A percentile compares a stretch with the other conserved stretches of the same genome.
Evolutionary conservation across 1,140 invertebrate species (phyloP).

Genomic region (Lucilia cuprina): DNA sequence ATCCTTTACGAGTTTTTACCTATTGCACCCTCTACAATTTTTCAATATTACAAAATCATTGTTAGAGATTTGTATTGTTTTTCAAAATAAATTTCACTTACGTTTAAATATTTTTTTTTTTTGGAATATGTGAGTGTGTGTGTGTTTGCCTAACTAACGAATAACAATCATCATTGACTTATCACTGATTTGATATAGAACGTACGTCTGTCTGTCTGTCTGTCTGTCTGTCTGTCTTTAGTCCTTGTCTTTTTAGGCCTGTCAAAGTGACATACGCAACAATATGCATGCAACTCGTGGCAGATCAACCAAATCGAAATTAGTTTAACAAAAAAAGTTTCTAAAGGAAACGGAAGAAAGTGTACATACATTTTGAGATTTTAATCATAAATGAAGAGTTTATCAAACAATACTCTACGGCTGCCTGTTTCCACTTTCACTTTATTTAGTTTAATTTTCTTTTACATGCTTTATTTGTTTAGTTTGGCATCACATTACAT

Average conservation of each 20-base stretch:
- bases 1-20: neutral
- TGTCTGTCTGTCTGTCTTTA: no score
- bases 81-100: neutral
- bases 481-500: slow-evolving; percentile 37
- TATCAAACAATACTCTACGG: neutral
- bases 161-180: slow-evolving; percentile 30
- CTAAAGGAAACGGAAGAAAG: slow-evolving; percentile 30
- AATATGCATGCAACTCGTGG: slow-evolving; percentile 30
- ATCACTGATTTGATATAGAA: slow-evolving; percentile 20
- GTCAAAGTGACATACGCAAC: slow-evolving; percentile 12
- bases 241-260: neutral
- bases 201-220: no score
- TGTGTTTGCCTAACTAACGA: neutral
- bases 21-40: neutral
- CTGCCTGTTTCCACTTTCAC: neutral
- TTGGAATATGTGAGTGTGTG: neutral
- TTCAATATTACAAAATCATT: no score
- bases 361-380: slow-evolving; percentile 32
- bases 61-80: slow-evolving; percentile 17
- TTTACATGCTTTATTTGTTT: neutral
- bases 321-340: neutral
- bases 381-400: slow-evolving; percentile 39
- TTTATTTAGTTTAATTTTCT: neutral
- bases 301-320: neutral
- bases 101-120: neutral